These are phyloP conservation scores for Sericinus montela DNA, from an alignment of 2,888 invertebrate species.

Conservation along the genomic window DNA sequence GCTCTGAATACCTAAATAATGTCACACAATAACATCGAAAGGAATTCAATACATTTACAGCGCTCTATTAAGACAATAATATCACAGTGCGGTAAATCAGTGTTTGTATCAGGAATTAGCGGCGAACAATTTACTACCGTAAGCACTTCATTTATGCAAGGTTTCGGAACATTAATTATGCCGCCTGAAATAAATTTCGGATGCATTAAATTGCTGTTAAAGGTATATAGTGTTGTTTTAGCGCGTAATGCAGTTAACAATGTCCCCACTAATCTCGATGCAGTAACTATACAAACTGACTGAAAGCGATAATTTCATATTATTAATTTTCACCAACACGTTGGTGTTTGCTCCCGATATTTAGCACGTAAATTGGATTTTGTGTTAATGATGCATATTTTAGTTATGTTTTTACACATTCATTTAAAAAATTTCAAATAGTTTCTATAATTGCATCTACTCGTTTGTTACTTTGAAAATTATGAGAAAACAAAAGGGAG, in stretches of 20 bases:
- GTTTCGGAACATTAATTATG: slow-evolving; percentile 14
- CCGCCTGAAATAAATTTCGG: slow-evolving; percentile 1
- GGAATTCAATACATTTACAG: slow-evolving; percentile 6
- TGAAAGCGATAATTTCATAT: slow-evolving; percentile 60
- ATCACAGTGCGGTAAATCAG: slow-evolving; percentile 12
- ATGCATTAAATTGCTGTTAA: slow-evolving; percentile 19
- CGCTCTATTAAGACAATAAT: slow-evolving; percentile 15
- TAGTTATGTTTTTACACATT: slow-evolving; percentile 37
- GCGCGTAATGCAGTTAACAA: slow-evolving; percentile 28
- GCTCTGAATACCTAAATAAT: neutral
- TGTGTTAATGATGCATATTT: slow-evolving; percentile 62
- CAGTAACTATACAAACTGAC: slow-evolving; percentile 41
- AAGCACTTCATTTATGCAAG: slow-evolving; percentile 14
- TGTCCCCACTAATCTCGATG: slow-evolving; percentile 32
- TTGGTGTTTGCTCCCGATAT: slow-evolving; percentile 53
- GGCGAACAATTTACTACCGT: slow-evolving; percentile 11
- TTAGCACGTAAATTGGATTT: slow-evolving; percentile 64
- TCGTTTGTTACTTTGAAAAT: too few relatives aligned
- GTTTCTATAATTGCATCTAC: too few relatives aligned
- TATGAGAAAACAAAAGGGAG: too few relatives aligned
- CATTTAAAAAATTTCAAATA: too few relatives aligned
- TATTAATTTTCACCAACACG: slow-evolving; percentile 55
- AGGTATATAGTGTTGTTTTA: slow-evolving; percentile 26
- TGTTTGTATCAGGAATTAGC: slow-evolving; percentile 14
- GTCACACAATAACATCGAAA: neutral